Evolutionary conservation across 2,797 vertebrate species (phyloP).

Genomic region (Ceryle rudis): DNA sequence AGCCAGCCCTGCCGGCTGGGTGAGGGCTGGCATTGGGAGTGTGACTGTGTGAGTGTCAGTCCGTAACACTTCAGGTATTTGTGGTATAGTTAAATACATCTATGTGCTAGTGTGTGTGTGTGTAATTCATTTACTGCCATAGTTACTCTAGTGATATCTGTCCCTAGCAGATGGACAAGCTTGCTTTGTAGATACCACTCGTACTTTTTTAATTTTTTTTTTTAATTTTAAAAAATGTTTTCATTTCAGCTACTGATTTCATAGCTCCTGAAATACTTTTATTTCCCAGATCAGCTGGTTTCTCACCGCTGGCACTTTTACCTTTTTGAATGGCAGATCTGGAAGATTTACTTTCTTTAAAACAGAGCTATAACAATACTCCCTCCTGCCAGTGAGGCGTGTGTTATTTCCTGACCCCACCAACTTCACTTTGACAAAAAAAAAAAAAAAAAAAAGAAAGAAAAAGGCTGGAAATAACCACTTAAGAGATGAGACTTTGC

Average conservation of each 20-base stretch:
- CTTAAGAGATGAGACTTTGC: not conserved
- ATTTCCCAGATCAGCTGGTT: not conserved
- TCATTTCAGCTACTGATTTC: not conserved
- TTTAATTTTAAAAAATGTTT: not conserved
- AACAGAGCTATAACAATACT: not conserved
- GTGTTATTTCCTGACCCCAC: conserved; percentile 13
- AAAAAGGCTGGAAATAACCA: not conserved
- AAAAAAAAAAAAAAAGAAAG: not conserved
- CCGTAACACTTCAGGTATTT: fast-evolving
- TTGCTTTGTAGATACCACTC: not conserved
- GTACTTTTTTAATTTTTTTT: not conserved
- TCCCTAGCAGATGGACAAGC: not conserved
- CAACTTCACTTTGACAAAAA: conserved; percentile 8
- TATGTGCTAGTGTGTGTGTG: fast-evolving
- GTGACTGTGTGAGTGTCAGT: not conserved
- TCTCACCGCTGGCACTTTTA: not conserved
- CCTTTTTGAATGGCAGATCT: not conserved
- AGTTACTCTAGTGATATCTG: not conserved
- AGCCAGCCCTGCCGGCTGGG: not conserved
- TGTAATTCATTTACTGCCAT: not conserved
- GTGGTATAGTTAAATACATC: not conserved
- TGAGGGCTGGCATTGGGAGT: not conserved
- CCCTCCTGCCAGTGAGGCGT: not conserved
- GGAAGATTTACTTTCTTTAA: not conserved
- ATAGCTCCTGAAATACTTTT: not conserved